These are phyloP conservation scores for Cranoglanis bouderius DNA, from an alignment of 2,113 vertebrate species.

Conservation along the genomic window DNA sequence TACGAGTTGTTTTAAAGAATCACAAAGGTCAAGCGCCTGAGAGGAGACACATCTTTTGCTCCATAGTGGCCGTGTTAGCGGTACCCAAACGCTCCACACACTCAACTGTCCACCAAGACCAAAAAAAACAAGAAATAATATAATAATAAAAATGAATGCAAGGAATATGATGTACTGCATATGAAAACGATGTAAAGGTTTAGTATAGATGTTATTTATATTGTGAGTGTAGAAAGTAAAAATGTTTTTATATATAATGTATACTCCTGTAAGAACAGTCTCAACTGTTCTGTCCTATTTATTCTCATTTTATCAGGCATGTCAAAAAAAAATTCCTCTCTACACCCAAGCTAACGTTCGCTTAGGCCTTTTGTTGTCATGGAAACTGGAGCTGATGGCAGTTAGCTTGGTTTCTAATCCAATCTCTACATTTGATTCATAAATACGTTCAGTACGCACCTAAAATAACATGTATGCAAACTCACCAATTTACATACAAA, in stretches of 20 bases:
- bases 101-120: neutral
- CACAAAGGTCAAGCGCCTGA: conserved; percentile 52
- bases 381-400: conserved; percentile 1
- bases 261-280: neutral
- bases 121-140: neutral
- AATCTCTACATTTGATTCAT: neutral
- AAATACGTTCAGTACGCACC: no score
- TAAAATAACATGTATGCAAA: neutral
- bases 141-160: neutral
- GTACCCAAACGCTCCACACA: neutral
- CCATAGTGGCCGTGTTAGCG: conserved; percentile 39
- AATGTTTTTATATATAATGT: no score
- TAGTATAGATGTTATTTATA: neutral
- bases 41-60: conserved; percentile 52
- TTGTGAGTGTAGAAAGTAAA: neutral
- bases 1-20: neutral
- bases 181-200: neutral
- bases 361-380: conserved; percentile 16
- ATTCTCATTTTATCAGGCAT: neutral
- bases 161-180: neutral
- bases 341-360: neutral
- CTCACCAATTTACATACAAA: neutral
- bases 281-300: neutral
- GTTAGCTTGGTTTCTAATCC: conserved; percentile 8
- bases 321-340: neutral